These are phyloP conservation scores for Lasioglossum villosulum DNA, from an alignment of 2,888 invertebrate genomes.

Conservation along the genomic window DNA sequence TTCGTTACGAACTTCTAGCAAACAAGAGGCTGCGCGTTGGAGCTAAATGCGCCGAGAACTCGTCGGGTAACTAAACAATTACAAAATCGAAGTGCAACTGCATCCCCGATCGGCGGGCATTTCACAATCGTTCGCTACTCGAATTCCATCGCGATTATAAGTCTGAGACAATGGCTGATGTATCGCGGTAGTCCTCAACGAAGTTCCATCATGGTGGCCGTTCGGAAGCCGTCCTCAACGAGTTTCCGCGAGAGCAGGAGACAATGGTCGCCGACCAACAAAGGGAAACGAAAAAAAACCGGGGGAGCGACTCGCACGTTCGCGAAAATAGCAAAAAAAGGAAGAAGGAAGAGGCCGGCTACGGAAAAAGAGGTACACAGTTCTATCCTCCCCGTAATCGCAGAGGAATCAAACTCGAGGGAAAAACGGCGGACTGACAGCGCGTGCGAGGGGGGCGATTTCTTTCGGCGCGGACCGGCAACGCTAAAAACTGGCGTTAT, in stretches of 20 bases:
- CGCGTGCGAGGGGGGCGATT: not conserved
- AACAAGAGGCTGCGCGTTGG: not conserved
- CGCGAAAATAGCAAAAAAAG: constrained; percentile 15
- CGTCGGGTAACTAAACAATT: not conserved
- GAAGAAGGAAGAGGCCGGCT: not conserved
- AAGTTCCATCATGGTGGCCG: constrained; percentile 14
- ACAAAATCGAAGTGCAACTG: not conserved
- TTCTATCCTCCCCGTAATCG: constrained; percentile 40
- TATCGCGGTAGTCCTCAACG: constrained; percentile 3
- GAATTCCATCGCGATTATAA: constrained; percentile 16
- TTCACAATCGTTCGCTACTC: not conserved
- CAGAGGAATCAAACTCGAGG: constrained; percentile 45
- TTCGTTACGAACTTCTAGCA: not conserved
- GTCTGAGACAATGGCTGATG: constrained; percentile 11
- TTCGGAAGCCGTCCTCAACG: constrained; percentile 39
- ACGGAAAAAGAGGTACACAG: not conserved
- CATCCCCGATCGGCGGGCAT: not conserved
- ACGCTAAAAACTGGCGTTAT: constrained; percentile 74
- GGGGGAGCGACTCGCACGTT: not conserved
- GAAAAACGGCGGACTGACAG: not conserved
- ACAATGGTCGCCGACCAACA: constrained; percentile 46
- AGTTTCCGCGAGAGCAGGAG: constrained; percentile 38
- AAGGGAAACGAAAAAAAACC: constrained; percentile 7
- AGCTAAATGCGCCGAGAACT: not conserved
- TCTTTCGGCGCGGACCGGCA: constrained; percentile 23